Evolutionary conservation across 2,797 vertebrate genomes (phyloP).

Genomic region (Pogonophryne albipinna): DNA sequence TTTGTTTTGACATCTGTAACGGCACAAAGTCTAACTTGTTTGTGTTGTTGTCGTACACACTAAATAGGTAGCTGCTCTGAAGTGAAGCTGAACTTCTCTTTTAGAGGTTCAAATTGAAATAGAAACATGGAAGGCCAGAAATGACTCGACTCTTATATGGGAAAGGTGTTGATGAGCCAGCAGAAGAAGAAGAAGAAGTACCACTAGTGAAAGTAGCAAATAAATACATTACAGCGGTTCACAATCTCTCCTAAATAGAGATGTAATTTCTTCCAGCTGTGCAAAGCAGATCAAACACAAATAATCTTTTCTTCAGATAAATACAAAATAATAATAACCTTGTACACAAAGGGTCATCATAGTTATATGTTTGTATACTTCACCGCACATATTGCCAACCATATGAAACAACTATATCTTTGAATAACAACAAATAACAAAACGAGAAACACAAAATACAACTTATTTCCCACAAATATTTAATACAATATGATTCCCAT

Average conservation of each 20-base stretch:
- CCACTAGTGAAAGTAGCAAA: too few relatives aligned
- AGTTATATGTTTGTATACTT: not conserved
- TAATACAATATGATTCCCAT: too few relatives aligned
- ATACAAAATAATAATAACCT: not conserved
- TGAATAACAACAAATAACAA: not conserved
- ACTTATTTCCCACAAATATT: too few relatives aligned
- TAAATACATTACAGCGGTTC: too few relatives aligned
- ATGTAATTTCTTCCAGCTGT: too few relatives aligned
- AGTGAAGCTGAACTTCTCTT: slow-evolving; percentile 33
- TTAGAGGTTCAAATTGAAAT: slow-evolving; percentile 55
- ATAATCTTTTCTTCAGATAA: too few relatives aligned
- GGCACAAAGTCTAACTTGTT: slow-evolving; percentile 45
- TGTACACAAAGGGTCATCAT: not conserved
- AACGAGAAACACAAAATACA: too few relatives aligned
- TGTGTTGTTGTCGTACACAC: slow-evolving; percentile 45
- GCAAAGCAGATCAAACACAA: too few relatives aligned
- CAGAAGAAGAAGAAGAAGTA: not conserved
- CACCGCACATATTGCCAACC: not conserved
- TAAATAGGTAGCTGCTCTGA: slow-evolving; percentile 45
- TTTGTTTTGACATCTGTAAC: slow-evolving; percentile 71
- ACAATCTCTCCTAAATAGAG: too few relatives aligned
- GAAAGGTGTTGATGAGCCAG: not conserved
- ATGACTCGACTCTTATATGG: slow-evolving; percentile 4
- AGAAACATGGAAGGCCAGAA: slow-evolving; percentile 22
- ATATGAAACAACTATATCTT: not conserved